phyloP scores from a whole-genome alignment of 2,113 vertebrate genomes.

The Butastur rufipennis region DNA sequence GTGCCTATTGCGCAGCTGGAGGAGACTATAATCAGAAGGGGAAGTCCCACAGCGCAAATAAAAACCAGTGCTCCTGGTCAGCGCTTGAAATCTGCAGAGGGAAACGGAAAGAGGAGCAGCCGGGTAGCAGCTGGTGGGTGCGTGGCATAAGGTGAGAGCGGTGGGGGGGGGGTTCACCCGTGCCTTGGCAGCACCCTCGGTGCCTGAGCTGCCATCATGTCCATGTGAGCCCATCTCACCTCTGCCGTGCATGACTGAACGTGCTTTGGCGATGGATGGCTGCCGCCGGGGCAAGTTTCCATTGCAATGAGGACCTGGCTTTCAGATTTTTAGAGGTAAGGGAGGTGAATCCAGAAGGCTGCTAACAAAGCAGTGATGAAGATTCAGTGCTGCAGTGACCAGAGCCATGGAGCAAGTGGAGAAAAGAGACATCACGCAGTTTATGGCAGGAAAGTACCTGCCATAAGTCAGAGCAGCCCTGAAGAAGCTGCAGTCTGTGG shows the following conservation, averaged over 20 bases:
- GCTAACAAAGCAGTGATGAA: not conserved
- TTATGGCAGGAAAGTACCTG: not conserved
- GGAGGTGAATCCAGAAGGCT: not conserved
- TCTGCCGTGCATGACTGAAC: accelerated
- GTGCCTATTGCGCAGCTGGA: not conserved
- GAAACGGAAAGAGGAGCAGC: not conserved
- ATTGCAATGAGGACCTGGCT: accelerated
- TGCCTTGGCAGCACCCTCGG: not conserved
- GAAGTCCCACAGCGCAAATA: accelerated
- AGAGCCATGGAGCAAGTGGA: not conserved
- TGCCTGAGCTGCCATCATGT: not conserved
- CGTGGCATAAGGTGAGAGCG: accelerated
- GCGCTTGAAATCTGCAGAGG: accelerated
- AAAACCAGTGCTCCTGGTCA: accelerated
- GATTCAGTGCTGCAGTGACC: not conserved
- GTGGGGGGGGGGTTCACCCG: no score
- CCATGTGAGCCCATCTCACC: accelerated
- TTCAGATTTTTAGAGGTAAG: not conserved
- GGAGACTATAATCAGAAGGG: not conserved
- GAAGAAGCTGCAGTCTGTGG: not conserved
- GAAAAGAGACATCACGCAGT: accelerated
- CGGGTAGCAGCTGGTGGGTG: accelerated
- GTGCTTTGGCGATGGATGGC: not conserved
- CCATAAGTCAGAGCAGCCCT: not conserved
- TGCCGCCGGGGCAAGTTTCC: not conserved